Evolutionary conservation across 2,888 invertebrate genomes (phyloP).

Genomic region (Limnephilus rhombicus): DNA sequence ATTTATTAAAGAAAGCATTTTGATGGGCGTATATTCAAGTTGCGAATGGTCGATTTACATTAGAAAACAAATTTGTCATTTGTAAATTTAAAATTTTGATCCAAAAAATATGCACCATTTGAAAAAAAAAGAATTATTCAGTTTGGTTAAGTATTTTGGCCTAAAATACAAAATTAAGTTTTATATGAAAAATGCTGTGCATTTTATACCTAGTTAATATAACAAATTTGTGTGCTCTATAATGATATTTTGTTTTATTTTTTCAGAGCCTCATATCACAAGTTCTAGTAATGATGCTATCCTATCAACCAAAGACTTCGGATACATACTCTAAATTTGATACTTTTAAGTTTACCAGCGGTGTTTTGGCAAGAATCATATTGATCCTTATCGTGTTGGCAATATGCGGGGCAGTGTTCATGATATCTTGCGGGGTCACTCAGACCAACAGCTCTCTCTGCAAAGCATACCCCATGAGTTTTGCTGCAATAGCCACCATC

Average conservation of each 20-base stretch:
- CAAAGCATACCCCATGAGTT: constrained; percentile 71
- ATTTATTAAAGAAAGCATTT: too few species aligned
- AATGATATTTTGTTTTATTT: constrained; percentile 12
- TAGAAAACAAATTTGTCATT: too few species aligned
- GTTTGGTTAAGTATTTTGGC: too few species aligned
- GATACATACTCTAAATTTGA: constrained; percentile 68
- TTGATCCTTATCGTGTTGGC: constrained; percentile 71
- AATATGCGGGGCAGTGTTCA: constrained; percentile 68
- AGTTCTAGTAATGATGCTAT: constrained; percentile 71
- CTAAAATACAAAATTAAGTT: too few species aligned
- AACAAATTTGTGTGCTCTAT: neutral
- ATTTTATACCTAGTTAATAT: neutral
- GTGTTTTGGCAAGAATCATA: constrained; percentile 64
- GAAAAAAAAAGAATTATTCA: too few species aligned
- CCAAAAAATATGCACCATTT: too few species aligned
- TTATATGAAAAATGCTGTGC: too few species aligned
- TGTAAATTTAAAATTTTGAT: too few species aligned
- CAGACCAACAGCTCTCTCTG: constrained; percentile 75
- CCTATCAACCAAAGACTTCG: constrained; percentile 71
- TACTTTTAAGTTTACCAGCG: constrained; percentile 31
- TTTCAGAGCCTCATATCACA: constrained; percentile 72
- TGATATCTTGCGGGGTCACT: constrained; percentile 72
- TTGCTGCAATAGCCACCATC: constrained; percentile 68
- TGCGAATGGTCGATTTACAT: too few species aligned
- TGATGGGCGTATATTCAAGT: too few species aligned